Base-by-base conservation (phyloP, 2,888 invertebrate genomes). In the Tinea semifulvella region DNA sequence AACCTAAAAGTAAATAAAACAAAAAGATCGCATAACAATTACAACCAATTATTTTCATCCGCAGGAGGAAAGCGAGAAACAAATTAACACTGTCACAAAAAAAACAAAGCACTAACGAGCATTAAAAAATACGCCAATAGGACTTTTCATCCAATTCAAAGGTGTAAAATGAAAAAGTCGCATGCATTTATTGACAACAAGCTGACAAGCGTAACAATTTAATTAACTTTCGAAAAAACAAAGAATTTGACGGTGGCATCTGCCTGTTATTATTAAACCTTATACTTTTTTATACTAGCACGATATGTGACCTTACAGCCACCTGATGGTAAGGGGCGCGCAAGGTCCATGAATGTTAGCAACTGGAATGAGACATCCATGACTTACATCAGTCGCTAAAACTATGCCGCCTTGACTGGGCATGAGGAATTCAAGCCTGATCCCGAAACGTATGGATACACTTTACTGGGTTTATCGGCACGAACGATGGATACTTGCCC, bases 61-160 rank as follows among this genome's bases (percentile, higher is more conserved):
- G 2, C 27, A 4, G n/a, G 11, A 11, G 3, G 6, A 31, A 31
- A 31, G 7, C 13, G 14, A n/a, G n/a, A 31, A 31, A 31, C 5
- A 13, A n/a, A 31, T 14, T 14, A 31, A 31, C 2, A 31, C 26
- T 31, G 31, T 31, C 31, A 13, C 31, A 14, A 7, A 13, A 13
- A 36, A 36, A 36, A 36, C 4, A 10, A 16, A 3, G 8, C 14
- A 17, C 17, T 40, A 40, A 40, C 40, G 17, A 40, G 40, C 19
- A 53, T 63, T 63, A 58, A 48, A 51, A 50, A 58, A 61, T 63
- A 60, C 52, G 62, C 49, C 60, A 55, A 58, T 10, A n/a, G n/a
- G n/a, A n/a, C n/a, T 18, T 18, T 73, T 77, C 75, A n/a, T n/a
- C 69, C 79, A 79, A 79, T 73, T 79, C 71, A 63, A 63, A 74